These are phyloP conservation scores for Trochalopteron elliotii DNA, from an alignment of 2,113 vertebrate species.

Conservation along the genomic window DNA sequence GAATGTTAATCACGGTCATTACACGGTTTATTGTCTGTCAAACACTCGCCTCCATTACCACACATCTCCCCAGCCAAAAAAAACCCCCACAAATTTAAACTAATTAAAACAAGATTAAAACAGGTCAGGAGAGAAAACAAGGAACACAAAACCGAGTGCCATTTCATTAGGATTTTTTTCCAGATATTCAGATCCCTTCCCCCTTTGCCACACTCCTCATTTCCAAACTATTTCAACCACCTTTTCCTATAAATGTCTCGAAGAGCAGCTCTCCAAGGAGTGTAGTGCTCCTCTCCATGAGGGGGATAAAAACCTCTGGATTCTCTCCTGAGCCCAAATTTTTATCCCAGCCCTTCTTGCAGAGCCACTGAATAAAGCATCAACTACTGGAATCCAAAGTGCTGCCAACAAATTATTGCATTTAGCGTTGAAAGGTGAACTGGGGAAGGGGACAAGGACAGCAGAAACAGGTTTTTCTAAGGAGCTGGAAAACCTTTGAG, in stretches of 20 bases:
- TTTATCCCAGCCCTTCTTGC: background rate
- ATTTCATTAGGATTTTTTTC: background rate
- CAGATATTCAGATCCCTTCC: background rate
- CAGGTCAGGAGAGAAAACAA: background rate
- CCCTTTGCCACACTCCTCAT: background rate
- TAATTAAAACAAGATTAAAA: background rate
- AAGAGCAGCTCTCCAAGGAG: background rate
- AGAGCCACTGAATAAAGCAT: background rate
- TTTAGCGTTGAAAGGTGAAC: background rate
- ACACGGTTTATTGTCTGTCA: background rate
- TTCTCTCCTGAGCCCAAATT: background rate
- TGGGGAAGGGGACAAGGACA: background rate
- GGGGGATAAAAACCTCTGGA: background rate
- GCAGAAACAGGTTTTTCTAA: background rate
- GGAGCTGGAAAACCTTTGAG: background rate
- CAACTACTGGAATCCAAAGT: background rate
- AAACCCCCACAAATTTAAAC: background rate
- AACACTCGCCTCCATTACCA: background rate
- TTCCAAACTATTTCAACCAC: background rate
- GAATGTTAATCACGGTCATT: background rate
- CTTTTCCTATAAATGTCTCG: background rate
- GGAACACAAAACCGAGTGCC: background rate
- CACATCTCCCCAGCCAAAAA: background rate
- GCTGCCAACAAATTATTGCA: background rate
- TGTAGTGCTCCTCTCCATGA: fast-evolving